These are phyloP conservation scores for Lipophrys pholis DNA, from an alignment of 2,113 vertebrate species.

Conservation along the genomic window DNA sequence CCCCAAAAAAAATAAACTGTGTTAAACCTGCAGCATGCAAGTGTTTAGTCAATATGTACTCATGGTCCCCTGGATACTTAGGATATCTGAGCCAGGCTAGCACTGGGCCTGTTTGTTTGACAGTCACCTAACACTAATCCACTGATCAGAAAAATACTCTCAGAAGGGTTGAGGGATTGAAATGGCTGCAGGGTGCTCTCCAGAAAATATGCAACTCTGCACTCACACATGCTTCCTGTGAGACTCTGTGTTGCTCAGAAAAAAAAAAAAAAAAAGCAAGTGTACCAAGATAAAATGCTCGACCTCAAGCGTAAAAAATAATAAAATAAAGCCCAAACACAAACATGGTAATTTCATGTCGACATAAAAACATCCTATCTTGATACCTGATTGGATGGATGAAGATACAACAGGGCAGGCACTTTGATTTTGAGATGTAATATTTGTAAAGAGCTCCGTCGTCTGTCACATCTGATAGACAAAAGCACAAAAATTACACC, in stretches of 20 bases:
- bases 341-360: conserved; percentile 3
- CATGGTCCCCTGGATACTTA: conserved; percentile 37
- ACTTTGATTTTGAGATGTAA: conserved; percentile 51
- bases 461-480: conserved; percentile 55
- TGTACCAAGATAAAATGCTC: background rate
- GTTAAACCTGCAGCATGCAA: conserved; percentile 46
- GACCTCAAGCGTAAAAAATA: background rate
- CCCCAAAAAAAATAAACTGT: background rate
- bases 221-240: conserved; percentile 31
- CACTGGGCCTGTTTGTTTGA: conserved; percentile 61
- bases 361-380: background rate
- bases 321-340: background rate
- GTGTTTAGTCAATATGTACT: conserved; percentile 66
- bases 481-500: conserved; percentile 3
- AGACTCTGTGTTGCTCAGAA: conserved; percentile 4
- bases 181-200: conserved; percentile 43
- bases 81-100: conserved; percentile 40
- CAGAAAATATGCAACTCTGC: conserved; percentile 54
- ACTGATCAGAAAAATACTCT: conserved; percentile 55
- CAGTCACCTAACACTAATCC: conserved; percentile 68
- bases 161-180: conserved; percentile 20
- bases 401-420: conserved; percentile 38
- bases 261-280: no score
- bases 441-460: conserved; percentile 42
- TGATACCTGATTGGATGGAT: conserved; percentile 16